Conservation (phyloP, 2,113 vertebrate genomes). For the Triplophysa tibetana region DNA sequence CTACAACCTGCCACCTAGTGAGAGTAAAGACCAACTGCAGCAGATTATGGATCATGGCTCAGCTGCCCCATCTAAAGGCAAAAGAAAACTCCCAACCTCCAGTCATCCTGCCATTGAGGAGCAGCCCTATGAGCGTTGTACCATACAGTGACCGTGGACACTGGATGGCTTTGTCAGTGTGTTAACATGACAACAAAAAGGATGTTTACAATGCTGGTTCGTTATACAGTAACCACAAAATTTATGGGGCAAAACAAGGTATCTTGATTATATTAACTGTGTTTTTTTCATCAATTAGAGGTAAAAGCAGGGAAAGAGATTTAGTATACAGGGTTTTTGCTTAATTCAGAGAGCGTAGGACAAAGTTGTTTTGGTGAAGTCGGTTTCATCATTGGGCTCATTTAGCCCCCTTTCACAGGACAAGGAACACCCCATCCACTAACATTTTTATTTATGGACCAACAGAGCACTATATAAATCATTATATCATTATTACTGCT, state of each 20-base stretch:
- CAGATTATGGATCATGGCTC: conserved; percentile 66
- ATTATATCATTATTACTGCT: conserved; percentile 9
- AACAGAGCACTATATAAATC: neutral
- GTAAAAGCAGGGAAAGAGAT: neutral
- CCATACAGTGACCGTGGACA: conserved; percentile 73
- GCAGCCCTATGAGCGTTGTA: conserved; percentile 77
- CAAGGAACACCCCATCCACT: neutral
- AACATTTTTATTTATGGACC: neutral
- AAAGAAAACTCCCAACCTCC: conserved; percentile 31
- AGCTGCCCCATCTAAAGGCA: conserved; percentile 49
- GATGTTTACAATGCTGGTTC: conserved; percentile 18
- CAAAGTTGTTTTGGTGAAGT: too few relatives aligned
- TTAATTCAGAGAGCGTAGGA: neutral
- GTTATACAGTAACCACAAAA: conserved; percentile 14
- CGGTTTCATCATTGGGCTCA: too few relatives aligned
- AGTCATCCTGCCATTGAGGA: conserved; percentile 26
- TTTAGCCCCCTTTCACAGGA: neutral
- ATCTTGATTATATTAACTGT: neutral
- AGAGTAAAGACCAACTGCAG: conserved; percentile 88
- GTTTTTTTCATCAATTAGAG: conserved; percentile 1
- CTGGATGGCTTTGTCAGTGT: neutral
- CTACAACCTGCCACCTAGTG: conserved; percentile 88
- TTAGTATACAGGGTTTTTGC: neutral
- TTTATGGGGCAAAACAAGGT: neutral
- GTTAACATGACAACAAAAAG: neutral